Evolutionary conservation across 2,888 invertebrate species (phyloP).

Genomic region (Notodonta dromedarius): DNA sequence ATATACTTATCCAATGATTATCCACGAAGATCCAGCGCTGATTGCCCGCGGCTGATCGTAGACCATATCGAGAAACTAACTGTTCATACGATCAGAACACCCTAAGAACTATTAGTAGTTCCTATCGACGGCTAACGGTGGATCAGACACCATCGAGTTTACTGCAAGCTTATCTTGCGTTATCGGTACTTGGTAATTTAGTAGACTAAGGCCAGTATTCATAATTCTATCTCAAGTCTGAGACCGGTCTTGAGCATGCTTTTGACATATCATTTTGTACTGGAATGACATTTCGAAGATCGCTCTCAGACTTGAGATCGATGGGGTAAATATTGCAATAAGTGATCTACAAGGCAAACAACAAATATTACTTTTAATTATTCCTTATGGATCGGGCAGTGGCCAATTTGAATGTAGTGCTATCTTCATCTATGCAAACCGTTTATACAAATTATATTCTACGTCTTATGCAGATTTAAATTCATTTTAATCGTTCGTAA

Average conservation of each 20-base stretch:
- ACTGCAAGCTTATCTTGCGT: constrained; percentile 49
- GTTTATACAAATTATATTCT: background rate
- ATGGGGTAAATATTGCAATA: constrained; percentile 10
- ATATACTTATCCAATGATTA: constrained; percentile 36
- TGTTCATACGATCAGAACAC: constrained; percentile 61
- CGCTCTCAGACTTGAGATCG: no score
- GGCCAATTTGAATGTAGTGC: no score
- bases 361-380: background rate
- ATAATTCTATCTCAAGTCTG: no score
- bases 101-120: constrained; percentile 63
- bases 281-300: no score
- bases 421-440: no score
- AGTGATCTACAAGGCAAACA: background rate
- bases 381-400: no score
- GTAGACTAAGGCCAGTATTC: no score
- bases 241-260: no score
- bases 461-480: background rate
- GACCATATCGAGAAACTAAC: constrained; percentile 58
- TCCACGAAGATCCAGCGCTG: constrained; percentile 23
- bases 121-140: constrained; percentile 73
- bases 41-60: constrained; percentile 38
- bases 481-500: background rate
- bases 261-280: no score
- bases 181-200: constrained; percentile 43
- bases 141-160: constrained; percentile 56